phyloP scores from a whole-genome alignment of 53 echinoderm and acorn worm genomes.

The Stichopus horrens region DNA sequence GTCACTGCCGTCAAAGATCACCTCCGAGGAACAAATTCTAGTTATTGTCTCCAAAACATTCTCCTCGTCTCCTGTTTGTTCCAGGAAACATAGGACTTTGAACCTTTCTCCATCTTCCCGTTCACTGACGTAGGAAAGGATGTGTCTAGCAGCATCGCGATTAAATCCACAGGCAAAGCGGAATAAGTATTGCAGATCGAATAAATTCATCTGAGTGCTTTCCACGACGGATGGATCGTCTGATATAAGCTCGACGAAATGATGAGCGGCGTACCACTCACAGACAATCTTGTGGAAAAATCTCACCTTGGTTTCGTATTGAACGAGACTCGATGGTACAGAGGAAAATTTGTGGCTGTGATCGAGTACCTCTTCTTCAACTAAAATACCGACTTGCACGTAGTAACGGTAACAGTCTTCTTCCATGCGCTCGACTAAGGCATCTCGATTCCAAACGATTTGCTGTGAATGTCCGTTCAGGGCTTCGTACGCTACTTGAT shows the following conservation, averaged over 20 bases:
- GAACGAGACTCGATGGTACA: background rate
- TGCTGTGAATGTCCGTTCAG: background rate
- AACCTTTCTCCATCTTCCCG: constrained; percentile 22
- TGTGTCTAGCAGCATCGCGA: background rate
- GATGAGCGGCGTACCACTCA: constrained; percentile 22
- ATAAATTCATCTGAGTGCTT: background rate
- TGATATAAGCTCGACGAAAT: background rate
- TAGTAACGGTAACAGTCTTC: background rate
- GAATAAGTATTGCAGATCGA: constrained; percentile 8
- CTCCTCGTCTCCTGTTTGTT: constrained; percentile 12
- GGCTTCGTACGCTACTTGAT: constrained; percentile 2
- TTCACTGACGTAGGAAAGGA: background rate
- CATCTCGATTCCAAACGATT: background rate
- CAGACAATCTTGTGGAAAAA: constrained; percentile 22
- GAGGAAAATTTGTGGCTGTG: no score
- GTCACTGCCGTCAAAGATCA: constrained; percentile 12
- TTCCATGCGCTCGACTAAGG: background rate
- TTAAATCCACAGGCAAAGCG: constrained; percentile 28
- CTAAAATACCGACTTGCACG: background rate
- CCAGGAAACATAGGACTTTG: constrained; percentile 13
- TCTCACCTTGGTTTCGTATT: background rate
- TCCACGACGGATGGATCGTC: background rate
- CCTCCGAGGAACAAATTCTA: background rate
- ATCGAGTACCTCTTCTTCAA: constrained; percentile 11
- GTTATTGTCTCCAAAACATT: background rate